Evolutionary conservation across 2,113 vertebrate genomes (phyloP).

Genomic region (Hippocampus abdominalis): DNA sequence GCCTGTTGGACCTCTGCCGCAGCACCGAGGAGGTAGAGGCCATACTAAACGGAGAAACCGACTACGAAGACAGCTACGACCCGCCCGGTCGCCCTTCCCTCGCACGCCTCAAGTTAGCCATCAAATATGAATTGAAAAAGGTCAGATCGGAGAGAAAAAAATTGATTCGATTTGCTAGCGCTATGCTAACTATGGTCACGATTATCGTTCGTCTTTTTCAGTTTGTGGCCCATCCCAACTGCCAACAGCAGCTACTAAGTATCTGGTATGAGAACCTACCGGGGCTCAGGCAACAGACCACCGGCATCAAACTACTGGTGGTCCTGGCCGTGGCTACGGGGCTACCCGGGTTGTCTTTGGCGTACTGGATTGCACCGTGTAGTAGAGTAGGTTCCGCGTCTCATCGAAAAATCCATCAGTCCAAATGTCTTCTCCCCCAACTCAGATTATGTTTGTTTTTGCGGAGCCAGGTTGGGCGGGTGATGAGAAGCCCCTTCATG

Average conservation of each 20-base stretch:
- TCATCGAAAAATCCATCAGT: background rate
- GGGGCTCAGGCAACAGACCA: constrained; percentile 90
- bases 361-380: constrained; percentile 94
- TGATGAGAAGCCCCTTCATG: constrained; percentile 96
- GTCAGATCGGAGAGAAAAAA: constrained; percentile 57
- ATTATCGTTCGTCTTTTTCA: constrained; percentile 42
- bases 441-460: constrained; percentile 1
- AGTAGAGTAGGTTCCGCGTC: constrained; percentile 78
- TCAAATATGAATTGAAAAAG: constrained; percentile 98
- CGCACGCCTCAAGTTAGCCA: constrained; percentile 90
- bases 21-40: constrained; percentile 98
- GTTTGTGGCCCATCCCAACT: constrained; percentile 99
- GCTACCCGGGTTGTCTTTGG: constrained; percentile 85
- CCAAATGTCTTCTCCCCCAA: background rate
- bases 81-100: constrained; percentile 81
- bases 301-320: constrained; percentile 88
- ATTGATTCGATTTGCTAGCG: too few species aligned
- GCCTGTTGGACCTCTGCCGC: constrained; percentile 93
- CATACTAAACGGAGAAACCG: constrained; percentile 88
- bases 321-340: constrained; percentile 87
- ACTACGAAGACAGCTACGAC: constrained; percentile 69
- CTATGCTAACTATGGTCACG: background rate
- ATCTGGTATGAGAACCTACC: constrained; percentile 98
- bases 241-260: constrained; percentile 94
- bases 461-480: constrained; percentile 83